phyloP scores from a whole-genome alignment of 1,140 invertebrate genomes.

The Drosophila sulfurigaster region DNA sequence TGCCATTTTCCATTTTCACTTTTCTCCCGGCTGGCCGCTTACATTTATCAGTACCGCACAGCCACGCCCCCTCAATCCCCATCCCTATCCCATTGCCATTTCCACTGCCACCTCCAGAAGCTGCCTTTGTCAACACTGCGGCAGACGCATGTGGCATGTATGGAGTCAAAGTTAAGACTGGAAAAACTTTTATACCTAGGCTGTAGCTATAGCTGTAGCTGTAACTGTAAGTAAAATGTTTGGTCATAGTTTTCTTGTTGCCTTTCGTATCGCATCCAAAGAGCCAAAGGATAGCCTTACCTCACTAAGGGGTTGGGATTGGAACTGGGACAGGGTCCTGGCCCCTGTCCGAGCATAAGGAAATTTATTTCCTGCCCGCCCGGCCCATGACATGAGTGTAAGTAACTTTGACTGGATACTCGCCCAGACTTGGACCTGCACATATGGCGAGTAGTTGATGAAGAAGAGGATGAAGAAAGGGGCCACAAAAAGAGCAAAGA shows the following conservation, averaged over 20 bases:
- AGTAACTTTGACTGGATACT: constrained; percentile 43
- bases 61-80: constrained; percentile 9
- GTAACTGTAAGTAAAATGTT: constrained; percentile 75
- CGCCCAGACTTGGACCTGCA: constrained; percentile 23
- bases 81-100: neutral
- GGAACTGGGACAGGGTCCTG: neutral
- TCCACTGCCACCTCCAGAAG: neutral
- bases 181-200: constrained; percentile 63
- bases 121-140: constrained; percentile 75
- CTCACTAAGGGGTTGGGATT: neutral
- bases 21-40: constrained; percentile 57
- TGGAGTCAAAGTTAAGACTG: constrained; percentile 23
- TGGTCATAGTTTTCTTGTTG: constrained; percentile 59
- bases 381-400: constrained; percentile 42
- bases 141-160: constrained; percentile 36
- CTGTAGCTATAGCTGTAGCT: constrained; percentile 17
- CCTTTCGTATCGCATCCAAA: neutral
- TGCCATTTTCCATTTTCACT: constrained; percentile 80
- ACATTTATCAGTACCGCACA: constrained; percentile 62
- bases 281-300: neutral
- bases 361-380: constrained; percentile 57
- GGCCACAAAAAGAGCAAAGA: neutral
- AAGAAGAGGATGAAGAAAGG: too few relatives aligned
- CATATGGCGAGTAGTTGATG: neutral
- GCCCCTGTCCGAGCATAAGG: constrained; percentile 37